A percentile compares a stretch with the other conserved stretches of the same genome.
phyloP scores from a whole-genome alignment of 2,113 vertebrate genomes.

The Ailuropoda melanoleuca region DNA sequence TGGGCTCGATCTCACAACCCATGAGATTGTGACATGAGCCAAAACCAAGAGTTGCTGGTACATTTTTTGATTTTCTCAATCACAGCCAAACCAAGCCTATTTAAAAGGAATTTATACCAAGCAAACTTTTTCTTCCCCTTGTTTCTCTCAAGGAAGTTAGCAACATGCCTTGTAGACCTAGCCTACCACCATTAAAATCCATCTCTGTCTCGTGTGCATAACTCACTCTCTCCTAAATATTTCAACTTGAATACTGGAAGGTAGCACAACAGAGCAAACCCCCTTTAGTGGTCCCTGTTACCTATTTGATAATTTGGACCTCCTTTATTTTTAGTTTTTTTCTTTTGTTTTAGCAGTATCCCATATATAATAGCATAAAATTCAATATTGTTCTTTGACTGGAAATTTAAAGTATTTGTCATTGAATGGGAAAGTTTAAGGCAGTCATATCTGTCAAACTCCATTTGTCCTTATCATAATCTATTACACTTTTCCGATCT shows the following conservation, averaged over 20 bases:
- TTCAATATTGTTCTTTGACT: neutral
- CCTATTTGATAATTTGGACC: neutral
- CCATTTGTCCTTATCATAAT: neutral
- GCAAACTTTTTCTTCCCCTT: neutral
- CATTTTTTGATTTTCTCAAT: neutral
- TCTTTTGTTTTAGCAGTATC: neutral
- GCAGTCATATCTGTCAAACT: neutral
- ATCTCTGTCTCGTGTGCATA: slow-evolving; percentile 34
- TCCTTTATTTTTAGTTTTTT: neutral
- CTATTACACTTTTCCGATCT: neutral
- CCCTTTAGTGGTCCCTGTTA: slow-evolving; percentile 27
- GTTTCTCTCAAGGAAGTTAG: slow-evolving; percentile 49
- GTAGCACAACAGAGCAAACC: slow-evolving; percentile 29
- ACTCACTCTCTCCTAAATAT: slow-evolving; percentile 52
- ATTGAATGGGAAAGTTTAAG: neutral
- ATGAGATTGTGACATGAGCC: neutral
- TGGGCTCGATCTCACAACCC: neutral
- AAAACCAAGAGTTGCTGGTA: neutral
- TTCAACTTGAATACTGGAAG: slow-evolving; percentile 59
- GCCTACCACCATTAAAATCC: neutral
- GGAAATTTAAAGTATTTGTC: neutral
- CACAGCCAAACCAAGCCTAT: slow-evolving; percentile 41
- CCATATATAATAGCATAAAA: neutral
- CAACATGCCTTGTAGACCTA: neutral
- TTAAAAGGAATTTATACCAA: slow-evolving; percentile 54